Percentiles rank a stretch among this genome's conserved stretches.
These are phyloP conservation scores for Macrosiphum euphorbiae DNA, from an alignment of 2,888 invertebrate species.

Conservation along the genomic window DNA sequence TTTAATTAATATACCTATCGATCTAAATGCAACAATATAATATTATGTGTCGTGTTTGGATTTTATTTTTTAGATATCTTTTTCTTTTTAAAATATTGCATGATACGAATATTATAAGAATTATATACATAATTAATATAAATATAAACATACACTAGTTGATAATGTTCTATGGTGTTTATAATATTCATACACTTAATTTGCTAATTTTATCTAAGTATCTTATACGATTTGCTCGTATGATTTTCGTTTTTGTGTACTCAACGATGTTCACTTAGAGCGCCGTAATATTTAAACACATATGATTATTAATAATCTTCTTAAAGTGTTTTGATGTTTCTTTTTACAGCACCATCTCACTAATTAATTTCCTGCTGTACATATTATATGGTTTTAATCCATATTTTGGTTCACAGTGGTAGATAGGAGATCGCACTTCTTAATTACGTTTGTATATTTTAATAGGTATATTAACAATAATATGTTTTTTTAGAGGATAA, in stretches of 20 bases:
- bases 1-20: not conserved
- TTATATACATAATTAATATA: not conserved
- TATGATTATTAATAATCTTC: conserved; percentile 34
- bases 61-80: not conserved
- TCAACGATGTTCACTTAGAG: not conserved
- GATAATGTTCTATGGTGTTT: not conserved
- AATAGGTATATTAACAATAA: not conserved
- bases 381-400: not conserved
- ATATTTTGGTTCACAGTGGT: not conserved
- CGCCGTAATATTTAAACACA: not conserved
- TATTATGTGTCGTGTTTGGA: not conserved
- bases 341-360: not conserved
- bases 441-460: not conserved
- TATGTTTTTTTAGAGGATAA: not conserved
- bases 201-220: not conserved
- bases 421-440: not conserved
- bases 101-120: not conserved
- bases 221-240: not conserved
- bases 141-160: not conserved
- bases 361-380: not conserved
- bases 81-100: not conserved
- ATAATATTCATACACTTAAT: not conserved
- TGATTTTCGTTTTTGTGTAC: not conserved
- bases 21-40: not conserved
- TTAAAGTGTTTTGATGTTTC: conserved; percentile 24